Evolutionary conservation across 2,888 invertebrate genomes (phyloP).

Genomic region (Carcina quercana): DNA sequence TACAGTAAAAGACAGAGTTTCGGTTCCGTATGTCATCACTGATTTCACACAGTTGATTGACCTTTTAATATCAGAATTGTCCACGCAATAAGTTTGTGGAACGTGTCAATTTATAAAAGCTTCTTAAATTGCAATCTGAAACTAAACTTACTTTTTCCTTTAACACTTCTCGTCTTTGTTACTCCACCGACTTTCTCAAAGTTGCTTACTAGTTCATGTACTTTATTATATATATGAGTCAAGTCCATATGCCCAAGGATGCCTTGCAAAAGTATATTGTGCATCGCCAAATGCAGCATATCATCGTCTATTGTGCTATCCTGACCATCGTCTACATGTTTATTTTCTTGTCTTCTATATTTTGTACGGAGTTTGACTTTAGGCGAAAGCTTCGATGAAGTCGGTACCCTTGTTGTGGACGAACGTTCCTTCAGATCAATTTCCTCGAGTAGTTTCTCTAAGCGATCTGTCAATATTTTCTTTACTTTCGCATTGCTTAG

Average conservation of each 20-base stretch:
- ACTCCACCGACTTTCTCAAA: slow-evolving; percentile 12
- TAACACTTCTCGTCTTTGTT: not conserved
- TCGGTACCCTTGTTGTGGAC: no score
- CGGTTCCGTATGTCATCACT: no score
- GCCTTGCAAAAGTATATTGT: slow-evolving; percentile 45
- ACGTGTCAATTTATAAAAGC: no score
- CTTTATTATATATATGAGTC: slow-evolving; percentile 33
- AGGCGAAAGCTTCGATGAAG: no score
- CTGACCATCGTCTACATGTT: slow-evolving; percentile 2
- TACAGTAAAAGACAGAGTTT: no score
- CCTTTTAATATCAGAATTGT: no score
- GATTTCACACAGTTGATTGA: no score
- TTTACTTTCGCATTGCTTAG: slow-evolving; percentile 43
- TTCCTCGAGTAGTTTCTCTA: slow-evolving; percentile 42
- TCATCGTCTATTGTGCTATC: slow-evolving; percentile 4
- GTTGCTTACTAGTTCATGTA: slow-evolving; percentile 23
- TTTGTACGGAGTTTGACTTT: no score
- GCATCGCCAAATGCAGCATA: slow-evolving; percentile 42
- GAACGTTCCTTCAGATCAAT: slow-evolving; percentile 31
- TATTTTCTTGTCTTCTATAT: not conserved
- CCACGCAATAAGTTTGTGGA: no score
- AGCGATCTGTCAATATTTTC: slow-evolving; percentile 33
- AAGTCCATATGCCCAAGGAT: slow-evolving; percentile 43
- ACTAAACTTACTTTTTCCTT: not conserved
- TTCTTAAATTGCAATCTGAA: not conserved